Percentiles rank a stretch among this genome's conserved stretches.
Evolutionary conservation across 1,140 invertebrate species (phyloP).

Genomic region (Brachionus manjavacas): DNA sequence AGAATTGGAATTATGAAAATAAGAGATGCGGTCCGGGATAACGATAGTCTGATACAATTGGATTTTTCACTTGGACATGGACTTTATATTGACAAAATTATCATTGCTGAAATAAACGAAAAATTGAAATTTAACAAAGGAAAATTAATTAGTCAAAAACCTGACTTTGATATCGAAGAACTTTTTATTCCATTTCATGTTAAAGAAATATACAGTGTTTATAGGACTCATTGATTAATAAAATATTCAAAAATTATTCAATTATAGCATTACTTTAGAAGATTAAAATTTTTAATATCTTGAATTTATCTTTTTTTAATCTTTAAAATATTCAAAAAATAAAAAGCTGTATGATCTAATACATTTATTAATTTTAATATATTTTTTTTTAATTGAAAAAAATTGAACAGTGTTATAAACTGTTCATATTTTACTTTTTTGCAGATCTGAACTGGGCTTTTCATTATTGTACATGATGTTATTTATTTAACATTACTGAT

Average conservation of each 20-base stretch:
- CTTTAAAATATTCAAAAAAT: too few species aligned
- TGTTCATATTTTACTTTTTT: too few species aligned
- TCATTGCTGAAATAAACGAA: not conserved
- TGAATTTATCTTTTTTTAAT: too few species aligned
- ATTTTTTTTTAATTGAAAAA: too few species aligned
- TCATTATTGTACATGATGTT: too few species aligned
- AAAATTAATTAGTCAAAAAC: not conserved
- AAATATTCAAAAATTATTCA: too few species aligned
- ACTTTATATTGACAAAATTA: not conserved
- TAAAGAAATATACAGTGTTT: slow-evolving; percentile 36
- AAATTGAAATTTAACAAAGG: not conserved
- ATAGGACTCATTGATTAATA: slow-evolving; percentile 39
- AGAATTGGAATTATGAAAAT: not conserved
- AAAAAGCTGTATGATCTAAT: too few species aligned
- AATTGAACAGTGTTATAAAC: too few species aligned
- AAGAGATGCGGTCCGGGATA: not conserved
- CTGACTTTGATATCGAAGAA: not conserved
- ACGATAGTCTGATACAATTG: not conserved
- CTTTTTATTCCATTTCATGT: slow-evolving; percentile 23
- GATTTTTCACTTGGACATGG: not conserved
- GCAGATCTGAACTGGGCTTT: too few species aligned
- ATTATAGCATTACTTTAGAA: too few species aligned
- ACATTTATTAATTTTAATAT: too few species aligned
- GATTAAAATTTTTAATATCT: not conserved
- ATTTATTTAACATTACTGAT: too few species aligned